Percentiles rank a stretch among this genome's conserved stretches.
phyloP scores from a whole-genome alignment of 2,888 invertebrate species.

The Stenoptilia bipunctidactyla region DNA sequence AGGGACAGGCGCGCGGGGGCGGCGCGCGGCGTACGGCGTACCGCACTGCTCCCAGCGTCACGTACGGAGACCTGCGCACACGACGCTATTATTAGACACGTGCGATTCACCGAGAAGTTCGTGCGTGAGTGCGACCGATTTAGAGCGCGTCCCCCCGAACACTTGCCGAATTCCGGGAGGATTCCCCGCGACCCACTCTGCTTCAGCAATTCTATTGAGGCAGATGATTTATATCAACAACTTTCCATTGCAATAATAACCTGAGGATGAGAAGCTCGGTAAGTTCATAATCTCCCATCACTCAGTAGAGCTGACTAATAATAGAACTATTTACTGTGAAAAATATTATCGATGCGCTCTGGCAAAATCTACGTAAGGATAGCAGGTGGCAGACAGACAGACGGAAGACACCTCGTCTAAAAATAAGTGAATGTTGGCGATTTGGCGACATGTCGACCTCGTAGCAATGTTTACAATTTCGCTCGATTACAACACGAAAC shows the following conservation, averaged over 20 bases:
- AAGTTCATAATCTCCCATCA: background rate
- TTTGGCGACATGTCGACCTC: slow-evolving; percentile 59
- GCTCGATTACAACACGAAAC: background rate
- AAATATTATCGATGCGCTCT: slow-evolving; percentile 1
- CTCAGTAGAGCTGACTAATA: background rate
- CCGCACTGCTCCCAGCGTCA: slow-evolving; percentile 78
- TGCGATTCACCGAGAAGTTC: slow-evolving; percentile 50
- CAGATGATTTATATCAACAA: slow-evolving; percentile 37
- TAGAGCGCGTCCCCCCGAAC: slow-evolving; percentile 58
- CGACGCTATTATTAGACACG: slow-evolving; percentile 32
- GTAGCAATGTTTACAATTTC: slow-evolving; percentile 56
- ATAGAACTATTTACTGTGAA: background rate
- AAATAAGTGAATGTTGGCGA: slow-evolving; percentile 55
- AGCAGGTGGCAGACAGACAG: slow-evolving; percentile 60
- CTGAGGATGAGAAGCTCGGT: background rate
- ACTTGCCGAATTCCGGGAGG: slow-evolving; percentile 59
- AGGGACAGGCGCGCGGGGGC: slow-evolving; percentile 69
- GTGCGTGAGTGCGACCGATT: slow-evolving; percentile 62
- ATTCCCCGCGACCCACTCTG: slow-evolving; percentile 61
- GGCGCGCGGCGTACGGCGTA: slow-evolving; percentile 78
- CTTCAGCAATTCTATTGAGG: slow-evolving; percentile 42
- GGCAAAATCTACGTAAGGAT: slow-evolving; percentile 22
- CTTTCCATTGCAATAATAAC: background rate
- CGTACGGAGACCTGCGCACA: slow-evolving; percentile 67
- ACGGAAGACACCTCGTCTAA: slow-evolving; percentile 57